Evolutionary conservation across 2,888 invertebrate genomes (phyloP).

Genomic region (Temnothorax ravouxi): DNA sequence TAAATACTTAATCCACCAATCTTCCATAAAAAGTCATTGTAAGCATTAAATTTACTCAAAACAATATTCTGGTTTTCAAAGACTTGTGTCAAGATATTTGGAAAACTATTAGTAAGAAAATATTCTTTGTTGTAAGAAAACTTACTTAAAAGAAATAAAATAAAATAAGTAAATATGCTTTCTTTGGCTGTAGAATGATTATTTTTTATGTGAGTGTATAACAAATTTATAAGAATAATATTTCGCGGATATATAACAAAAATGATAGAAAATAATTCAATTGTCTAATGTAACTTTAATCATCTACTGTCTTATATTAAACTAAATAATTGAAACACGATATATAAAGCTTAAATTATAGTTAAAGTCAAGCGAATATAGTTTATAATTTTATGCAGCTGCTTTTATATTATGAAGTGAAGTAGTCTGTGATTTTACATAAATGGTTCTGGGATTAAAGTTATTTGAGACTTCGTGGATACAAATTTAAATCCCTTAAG

Average conservation of each 20-base stretch:
- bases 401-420: conserved; percentile 7
- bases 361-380: background rate
- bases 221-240: background rate
- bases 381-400: conserved; percentile 7
- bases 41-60: too few species aligned
- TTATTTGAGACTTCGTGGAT: conserved; percentile 26
- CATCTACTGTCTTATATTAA: background rate
- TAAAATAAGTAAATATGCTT: too few species aligned
- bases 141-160: too few species aligned
- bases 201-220: too few species aligned
- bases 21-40: too few species aligned
- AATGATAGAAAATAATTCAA: background rate
- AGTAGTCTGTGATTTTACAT: conserved; percentile 14
- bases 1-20: too few species aligned
- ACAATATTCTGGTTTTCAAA: too few species aligned
- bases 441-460: conserved; percentile 2
- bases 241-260: background rate
- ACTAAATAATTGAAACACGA: background rate
- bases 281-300: background rate
- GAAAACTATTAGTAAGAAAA: too few species aligned
- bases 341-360: background rate
- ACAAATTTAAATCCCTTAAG: conserved; percentile 19
- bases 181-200: too few species aligned
- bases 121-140: too few species aligned
- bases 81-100: too few species aligned